A percentile compares a stretch with the other conserved stretches of the same genome.
These are phyloP conservation scores for Caiman crocodilus DNA, from an alignment of 2,797 vertebrate genomes.

Conservation along the genomic window DNA sequence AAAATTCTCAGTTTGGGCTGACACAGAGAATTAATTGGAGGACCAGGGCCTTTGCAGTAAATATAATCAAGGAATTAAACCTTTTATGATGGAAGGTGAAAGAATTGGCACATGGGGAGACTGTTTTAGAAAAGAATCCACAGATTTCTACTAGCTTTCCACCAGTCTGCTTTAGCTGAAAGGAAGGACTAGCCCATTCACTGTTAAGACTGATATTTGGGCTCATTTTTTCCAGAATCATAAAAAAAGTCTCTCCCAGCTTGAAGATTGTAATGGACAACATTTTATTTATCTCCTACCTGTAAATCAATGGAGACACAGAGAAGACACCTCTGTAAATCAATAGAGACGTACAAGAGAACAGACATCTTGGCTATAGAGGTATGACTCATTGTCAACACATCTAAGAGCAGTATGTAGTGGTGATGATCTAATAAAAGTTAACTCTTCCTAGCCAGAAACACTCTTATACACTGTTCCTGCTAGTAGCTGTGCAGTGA, in stretches of 20 bases:
- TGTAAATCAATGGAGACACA: too few species aligned
- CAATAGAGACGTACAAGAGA: too few species aligned
- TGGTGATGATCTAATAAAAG: not conserved
- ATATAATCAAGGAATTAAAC: conserved; percentile 41
- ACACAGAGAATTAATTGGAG: not conserved
- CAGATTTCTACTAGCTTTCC: conserved; percentile 34
- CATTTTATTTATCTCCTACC: too few species aligned
- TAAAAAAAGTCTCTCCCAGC: too few species aligned
- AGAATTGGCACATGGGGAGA: conserved; percentile 10
- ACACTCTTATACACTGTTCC: not conserved
- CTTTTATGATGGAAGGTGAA: conserved; percentile 25
- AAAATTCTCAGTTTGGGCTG: not conserved
- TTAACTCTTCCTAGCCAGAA: not conserved
- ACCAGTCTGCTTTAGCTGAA: not conserved
- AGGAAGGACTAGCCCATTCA: not conserved
- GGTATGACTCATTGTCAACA: too few species aligned
- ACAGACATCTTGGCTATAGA: too few species aligned
- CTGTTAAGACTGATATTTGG: not conserved
- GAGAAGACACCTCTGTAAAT: too few species aligned
- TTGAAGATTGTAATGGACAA: too few species aligned
- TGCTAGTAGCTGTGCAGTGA: not conserved
- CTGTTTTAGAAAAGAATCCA: conserved; percentile 27
- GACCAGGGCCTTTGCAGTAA: not conserved
- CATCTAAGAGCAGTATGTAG: not conserved
- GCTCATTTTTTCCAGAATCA: not conserved